Conservation (phyloP, 2,888 invertebrate species). For the Julus scandinavius region DNA sequence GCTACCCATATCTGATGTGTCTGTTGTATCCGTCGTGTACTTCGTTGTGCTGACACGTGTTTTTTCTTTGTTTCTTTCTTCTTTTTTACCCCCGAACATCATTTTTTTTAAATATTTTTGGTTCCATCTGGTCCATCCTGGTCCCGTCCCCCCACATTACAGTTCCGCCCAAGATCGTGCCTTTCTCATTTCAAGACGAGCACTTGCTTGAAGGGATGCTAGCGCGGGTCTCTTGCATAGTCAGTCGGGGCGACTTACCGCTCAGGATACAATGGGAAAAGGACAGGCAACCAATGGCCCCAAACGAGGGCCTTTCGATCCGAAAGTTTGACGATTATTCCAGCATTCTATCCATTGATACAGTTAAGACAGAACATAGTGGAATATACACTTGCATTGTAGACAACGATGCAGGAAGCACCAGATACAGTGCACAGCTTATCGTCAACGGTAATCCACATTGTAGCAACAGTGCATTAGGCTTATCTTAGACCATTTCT, state of each 20-base stretch:
- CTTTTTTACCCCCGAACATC: slow-evolving; percentile 49
- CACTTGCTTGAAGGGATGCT: slow-evolving; percentile 56
- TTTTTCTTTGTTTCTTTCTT: slow-evolving; percentile 54
- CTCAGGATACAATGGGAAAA: slow-evolving; percentile 55
- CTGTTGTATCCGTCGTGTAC: slow-evolving; percentile 54
- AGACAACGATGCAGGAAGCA: slow-evolving; percentile 55
- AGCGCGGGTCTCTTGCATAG: slow-evolving; percentile 56
- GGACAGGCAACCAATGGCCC: slow-evolving; percentile 51
- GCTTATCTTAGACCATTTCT: slow-evolving; percentile 45
- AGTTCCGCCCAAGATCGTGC: slow-evolving; percentile 57
- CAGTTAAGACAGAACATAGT: slow-evolving; percentile 52
- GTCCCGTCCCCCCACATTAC: slow-evolving; percentile 50
- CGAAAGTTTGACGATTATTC: slow-evolving; percentile 55
- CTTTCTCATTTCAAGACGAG: slow-evolving; percentile 57
- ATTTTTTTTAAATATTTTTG: slow-evolving; percentile 13
- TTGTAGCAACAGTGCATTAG: slow-evolving; percentile 49
- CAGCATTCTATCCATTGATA: slow-evolving; percentile 56
- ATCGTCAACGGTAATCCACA: slow-evolving; percentile 56
- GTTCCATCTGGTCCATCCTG: slow-evolving; percentile 37
- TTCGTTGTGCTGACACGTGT: slow-evolving; percentile 56
- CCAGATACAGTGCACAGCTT: slow-evolving; percentile 56
- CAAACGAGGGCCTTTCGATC: slow-evolving; percentile 50
- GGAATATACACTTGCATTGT: slow-evolving; percentile 56
- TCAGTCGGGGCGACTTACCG: slow-evolving; percentile 56
- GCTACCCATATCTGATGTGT: slow-evolving; percentile 49